phyloP scores from a whole-genome alignment of 2,888 invertebrate genomes.

The Chrysomela aeneicollis region DNA sequence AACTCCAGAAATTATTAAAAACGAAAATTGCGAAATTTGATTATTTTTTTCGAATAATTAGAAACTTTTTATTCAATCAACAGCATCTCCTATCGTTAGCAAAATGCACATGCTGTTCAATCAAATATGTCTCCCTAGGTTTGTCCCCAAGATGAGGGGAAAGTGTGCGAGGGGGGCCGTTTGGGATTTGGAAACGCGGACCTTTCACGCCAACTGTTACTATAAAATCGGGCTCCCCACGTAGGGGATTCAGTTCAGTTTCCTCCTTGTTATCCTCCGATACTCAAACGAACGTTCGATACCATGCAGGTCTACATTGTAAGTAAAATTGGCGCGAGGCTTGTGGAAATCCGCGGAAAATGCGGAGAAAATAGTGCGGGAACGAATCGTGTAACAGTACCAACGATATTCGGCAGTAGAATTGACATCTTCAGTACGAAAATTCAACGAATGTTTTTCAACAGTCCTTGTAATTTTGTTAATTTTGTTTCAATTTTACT shows the following conservation, averaged over 20 bases:
- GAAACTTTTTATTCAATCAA: too few species aligned
- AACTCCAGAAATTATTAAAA: too few species aligned
- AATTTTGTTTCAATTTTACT: too few species aligned
- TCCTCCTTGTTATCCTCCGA: slow-evolving; percentile 26
- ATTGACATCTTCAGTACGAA: too few species aligned
- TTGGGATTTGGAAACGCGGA: slow-evolving; percentile 40
- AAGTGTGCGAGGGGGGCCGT: slow-evolving; percentile 41
- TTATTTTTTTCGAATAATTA: too few species aligned
- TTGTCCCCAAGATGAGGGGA: slow-evolving; percentile 49
- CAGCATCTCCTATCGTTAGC: too few species aligned
- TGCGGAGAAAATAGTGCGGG: not conserved
- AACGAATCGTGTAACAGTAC: too few species aligned
- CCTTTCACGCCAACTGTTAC: slow-evolving; percentile 51
- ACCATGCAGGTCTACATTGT: slow-evolving; percentile 48
- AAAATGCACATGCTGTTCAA: too few species aligned
- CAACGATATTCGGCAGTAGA: too few species aligned
- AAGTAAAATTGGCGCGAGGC: slow-evolving; percentile 43
- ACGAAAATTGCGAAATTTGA: too few species aligned
- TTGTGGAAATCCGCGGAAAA: slow-evolving; percentile 20
- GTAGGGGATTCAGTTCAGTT: slow-evolving; percentile 45
- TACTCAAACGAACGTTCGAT: slow-evolving; percentile 5
- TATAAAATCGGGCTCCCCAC: slow-evolving; percentile 48
- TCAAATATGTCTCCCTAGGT: not conserved
- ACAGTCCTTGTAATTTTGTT: too few species aligned
- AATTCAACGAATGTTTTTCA: too few species aligned